Base-by-base conservation (phyloP, 1,140 invertebrate species). In the Ceratitis capitata region DNA sequence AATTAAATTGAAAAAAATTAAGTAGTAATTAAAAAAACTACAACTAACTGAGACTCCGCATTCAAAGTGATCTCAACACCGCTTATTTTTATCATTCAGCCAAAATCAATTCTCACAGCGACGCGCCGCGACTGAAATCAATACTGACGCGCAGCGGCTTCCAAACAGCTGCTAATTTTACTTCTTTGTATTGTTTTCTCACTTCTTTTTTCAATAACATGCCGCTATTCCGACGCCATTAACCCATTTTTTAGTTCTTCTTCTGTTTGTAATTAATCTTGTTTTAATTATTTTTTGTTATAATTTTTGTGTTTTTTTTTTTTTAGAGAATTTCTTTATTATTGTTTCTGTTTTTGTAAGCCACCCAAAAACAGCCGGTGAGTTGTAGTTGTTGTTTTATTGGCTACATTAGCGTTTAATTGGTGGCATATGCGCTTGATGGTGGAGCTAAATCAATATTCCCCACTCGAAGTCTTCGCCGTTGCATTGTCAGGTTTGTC, bases 191-290 rank as follows among this genome's bases (percentile, higher is more conserved):
- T 12, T 32, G 0, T 64, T 64, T 64, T 23, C 26, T 45, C 26
- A 7, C 9, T 64, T 64, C 3, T 14, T 32, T n/a, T 12, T 26
- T 26, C 58, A 16, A 64, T 16, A 14, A 47, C 12, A 14, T 78
- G 69, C 69, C 39, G 69, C 69, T 78, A 78, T 39, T 78, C 6
- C 23, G n/a, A n/a, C n/a, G 69, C 69, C 45, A 35, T 78, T 78
- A 78, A 78, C 69, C 69, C 39, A 78, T 78, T 78, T 78, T 47
- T 45, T 19, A 45, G 12, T 47, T 42, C 14, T 78, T 23, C 14
- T 78, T 23, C 4, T 47, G 7, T 78, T 78, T 78, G 5, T 47
- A 47, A 26, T 78, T 78, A 45, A 42, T 78, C 45, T 7, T 45
- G 32, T 6, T 26, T 78, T 78, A 78, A 78, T 78, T 78, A 78